Evolutionary conservation across 2,113 vertebrate species (phyloP), one percentile per base, ranked within the genome.

Genomic region (Apteryx mantelli): DNA sequence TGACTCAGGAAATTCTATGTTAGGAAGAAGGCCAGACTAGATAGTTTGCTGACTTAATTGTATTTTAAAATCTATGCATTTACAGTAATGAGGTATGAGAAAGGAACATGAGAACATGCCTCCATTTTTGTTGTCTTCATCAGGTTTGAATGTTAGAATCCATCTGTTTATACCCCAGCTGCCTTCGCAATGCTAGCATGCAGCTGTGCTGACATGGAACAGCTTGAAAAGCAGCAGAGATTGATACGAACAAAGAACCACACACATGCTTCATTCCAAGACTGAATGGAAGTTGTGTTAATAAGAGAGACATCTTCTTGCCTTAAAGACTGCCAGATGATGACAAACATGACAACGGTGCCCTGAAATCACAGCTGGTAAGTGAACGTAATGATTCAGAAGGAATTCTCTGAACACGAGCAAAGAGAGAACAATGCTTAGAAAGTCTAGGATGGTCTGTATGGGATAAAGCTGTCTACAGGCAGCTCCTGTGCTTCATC

Each of bases 301-400:
- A 22, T 48, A 76, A 80, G 38, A 80, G 66, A 79, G 0, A 0
- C 34, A 52, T 77, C 70, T 91, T 65, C 79, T 65, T 48, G 65
- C 56, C 63, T 78, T 91, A 81, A 88, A 86, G 78, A 53, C 71
- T 65, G 58, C 65, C 53, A 81, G 82, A 90, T 80, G 63, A 74
- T 40, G 71, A 75, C 28, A 93, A 86, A 86, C 15, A 65, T 55
- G 56, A 71, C 3, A 11, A 71, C 24, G 24, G 61, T 50, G 56
- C 66, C 53, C 69, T 92, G 75, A 92, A 93, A 90, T 86, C 82
- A 89, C 56, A 92, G 71, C 38, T 93, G 58, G 28, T 79, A 75
- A 83, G 48, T n/a, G 53, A 92, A 63, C 53, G 70, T 48, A 86
- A 74, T 21, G 36, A 82, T 76, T 95, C 88, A 84, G 56, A 82